Conservation (phyloP, 2,797 vertebrate genomes). For the Buphagus erythrorhynchus region DNA sequence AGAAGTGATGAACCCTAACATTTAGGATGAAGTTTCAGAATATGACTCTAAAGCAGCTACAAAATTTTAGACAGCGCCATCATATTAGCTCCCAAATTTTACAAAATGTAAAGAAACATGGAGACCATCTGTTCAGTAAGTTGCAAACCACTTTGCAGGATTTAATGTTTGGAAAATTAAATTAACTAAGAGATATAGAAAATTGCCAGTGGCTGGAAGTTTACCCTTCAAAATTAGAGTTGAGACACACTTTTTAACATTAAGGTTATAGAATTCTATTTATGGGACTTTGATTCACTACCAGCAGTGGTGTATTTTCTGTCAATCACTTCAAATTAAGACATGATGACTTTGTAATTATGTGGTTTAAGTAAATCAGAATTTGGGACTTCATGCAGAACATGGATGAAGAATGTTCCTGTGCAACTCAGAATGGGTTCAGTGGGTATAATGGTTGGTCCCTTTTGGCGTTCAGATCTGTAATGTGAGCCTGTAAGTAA, state of each 20-base stretch:
- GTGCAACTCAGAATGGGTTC: background rate
- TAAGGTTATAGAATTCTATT: background rate
- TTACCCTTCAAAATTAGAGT: background rate
- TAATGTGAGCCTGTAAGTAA: background rate
- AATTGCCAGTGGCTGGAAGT: constrained; percentile 9
- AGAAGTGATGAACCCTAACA: background rate
- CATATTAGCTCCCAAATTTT: constrained; percentile 11
- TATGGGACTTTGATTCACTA: background rate
- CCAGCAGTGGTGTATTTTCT: background rate
- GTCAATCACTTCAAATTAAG: background rate
- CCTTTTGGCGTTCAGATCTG: background rate
- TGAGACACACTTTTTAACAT: background rate
- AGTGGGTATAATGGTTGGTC: background rate
- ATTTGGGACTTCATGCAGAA: background rate
- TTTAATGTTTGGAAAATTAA: constrained; percentile 22
- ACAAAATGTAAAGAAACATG: background rate
- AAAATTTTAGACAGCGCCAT: background rate
- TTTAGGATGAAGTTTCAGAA: background rate
- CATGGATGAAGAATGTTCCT: background rate
- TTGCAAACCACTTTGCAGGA: background rate
- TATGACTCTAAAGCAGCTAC: background rate
- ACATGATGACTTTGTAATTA: background rate
- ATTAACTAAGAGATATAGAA: background rate
- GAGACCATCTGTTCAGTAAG: constrained; percentile 20
- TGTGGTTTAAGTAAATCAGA: background rate